These are phyloP conservation scores for Garra rufa DNA, from an alignment of 2,113 vertebrate species.

Conservation along the genomic window DNA sequence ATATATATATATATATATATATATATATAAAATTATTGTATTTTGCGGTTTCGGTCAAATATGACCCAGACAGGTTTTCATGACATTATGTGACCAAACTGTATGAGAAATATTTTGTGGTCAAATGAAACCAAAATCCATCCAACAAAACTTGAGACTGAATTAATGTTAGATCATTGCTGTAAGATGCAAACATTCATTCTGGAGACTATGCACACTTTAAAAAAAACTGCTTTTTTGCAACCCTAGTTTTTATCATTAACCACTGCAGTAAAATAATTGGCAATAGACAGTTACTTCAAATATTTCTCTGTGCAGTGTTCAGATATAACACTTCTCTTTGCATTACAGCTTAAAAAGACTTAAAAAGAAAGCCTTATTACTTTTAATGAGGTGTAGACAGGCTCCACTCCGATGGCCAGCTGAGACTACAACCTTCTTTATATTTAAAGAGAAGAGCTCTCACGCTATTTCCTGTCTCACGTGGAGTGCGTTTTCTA, in stretches of 20 bases:
- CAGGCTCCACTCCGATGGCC: background rate
- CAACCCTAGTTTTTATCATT: background rate
- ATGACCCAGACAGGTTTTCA: too few relatives aligned
- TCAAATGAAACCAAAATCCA: too few relatives aligned
- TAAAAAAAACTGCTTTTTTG: too few relatives aligned
- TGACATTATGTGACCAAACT: too few relatives aligned
- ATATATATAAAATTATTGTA: too few relatives aligned
- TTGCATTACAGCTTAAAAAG: background rate
- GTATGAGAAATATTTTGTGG: too few relatives aligned
- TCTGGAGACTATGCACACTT: too few relatives aligned
- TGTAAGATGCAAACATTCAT: too few relatives aligned
- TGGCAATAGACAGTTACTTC: background rate
- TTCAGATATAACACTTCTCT: background rate
- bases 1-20: too few relatives aligned
- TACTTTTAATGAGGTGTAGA: constrained; percentile 28
- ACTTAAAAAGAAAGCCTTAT: background rate
- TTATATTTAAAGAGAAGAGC: constrained; percentile 14
- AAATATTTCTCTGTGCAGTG: background rate
- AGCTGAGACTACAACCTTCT: background rate
- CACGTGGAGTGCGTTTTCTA: background rate
- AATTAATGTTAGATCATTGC: too few relatives aligned
- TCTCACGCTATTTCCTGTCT: background rate
- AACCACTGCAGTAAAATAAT: background rate
- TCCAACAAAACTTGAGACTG: too few relatives aligned
- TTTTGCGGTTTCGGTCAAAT: too few relatives aligned